Evolutionary conservation across 1,140 invertebrate genomes (phyloP).

Genomic region (Scaptodrosophila lebanonensis): DNA sequence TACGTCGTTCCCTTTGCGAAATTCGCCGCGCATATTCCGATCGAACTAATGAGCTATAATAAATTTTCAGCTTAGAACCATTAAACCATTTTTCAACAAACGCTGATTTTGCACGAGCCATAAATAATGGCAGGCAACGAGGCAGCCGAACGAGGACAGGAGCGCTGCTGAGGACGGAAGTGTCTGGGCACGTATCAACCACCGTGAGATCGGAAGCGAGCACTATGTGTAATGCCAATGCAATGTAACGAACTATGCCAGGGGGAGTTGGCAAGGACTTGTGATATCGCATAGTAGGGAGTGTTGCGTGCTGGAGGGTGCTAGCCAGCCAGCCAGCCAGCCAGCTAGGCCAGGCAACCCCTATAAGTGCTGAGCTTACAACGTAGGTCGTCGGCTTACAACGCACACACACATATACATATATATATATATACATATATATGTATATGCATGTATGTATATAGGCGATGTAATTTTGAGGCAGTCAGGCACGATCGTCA

Average conservation of each 20-base stretch:
- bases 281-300: slow-evolving; percentile 32
- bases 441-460: background rate
- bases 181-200: slow-evolving; percentile 57
- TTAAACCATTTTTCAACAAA: slow-evolving; percentile 67
- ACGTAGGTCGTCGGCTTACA: slow-evolving; percentile 23
- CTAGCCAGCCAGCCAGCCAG: slow-evolving; percentile 32
- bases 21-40: slow-evolving; percentile 26
- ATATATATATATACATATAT: background rate
- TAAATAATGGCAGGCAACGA: slow-evolving; percentile 58
- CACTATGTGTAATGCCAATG: too few species aligned
- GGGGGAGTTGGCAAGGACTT: slow-evolving; percentile 7
- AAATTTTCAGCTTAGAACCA: slow-evolving; percentile 58
- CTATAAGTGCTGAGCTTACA: slow-evolving; percentile 64
- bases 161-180: slow-evolving; percentile 41
- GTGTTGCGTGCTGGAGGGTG: slow-evolving; percentile 33
- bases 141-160: slow-evolving; percentile 7
- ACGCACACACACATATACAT: slow-evolving; percentile 10
- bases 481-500: slow-evolving; percentile 66
- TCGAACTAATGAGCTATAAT: slow-evolving; percentile 63
- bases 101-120: slow-evolving; percentile 69
- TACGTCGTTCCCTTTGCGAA: too few species aligned
- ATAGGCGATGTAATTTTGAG: slow-evolving; percentile 27
- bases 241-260: slow-evolving; percentile 36
- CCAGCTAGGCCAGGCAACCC: slow-evolving; percentile 35
- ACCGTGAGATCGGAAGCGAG: slow-evolving; percentile 45